Evolutionary conservation across 2,113 vertebrate genomes (phyloP).

Genomic region (Cyanoderma ruficeps): DNA sequence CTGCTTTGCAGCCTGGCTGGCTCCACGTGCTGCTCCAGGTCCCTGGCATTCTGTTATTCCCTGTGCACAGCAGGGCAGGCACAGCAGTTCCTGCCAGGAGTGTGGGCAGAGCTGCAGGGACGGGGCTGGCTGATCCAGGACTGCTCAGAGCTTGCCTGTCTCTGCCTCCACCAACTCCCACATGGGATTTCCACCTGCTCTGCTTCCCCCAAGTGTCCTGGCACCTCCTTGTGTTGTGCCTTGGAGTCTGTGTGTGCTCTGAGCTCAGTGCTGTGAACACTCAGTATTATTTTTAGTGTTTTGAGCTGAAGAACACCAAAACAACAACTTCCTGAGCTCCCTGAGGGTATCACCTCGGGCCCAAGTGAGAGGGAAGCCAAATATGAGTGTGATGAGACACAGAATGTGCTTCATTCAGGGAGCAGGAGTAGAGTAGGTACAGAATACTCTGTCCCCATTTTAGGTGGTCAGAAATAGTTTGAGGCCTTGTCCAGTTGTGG

Average conservation of each 20-base stretch:
- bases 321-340: neutral
- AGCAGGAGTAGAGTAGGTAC: neutral
- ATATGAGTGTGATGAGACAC: neutral
- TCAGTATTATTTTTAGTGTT: neutral
- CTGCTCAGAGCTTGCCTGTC: neutral
- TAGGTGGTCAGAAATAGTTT: neutral
- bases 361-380: neutral
- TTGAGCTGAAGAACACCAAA: neutral
- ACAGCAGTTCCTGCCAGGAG: neutral
- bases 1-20: neutral
- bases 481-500: neutral
- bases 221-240: neutral
- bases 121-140: neutral
- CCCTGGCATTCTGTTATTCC: accelerated
- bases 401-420: neutral
- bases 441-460: neutral
- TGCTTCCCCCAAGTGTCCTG: neutral
- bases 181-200: neutral
- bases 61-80: neutral
- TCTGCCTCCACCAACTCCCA: neutral
- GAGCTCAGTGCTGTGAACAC: neutral
- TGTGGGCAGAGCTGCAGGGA: neutral
- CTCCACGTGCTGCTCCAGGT: neutral
- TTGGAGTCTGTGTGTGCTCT: accelerated
- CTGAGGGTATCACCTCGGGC: accelerated